Base-by-base conservation (phyloP, 2,113 vertebrate genomes). In the Myotis yumanensis region DNA sequence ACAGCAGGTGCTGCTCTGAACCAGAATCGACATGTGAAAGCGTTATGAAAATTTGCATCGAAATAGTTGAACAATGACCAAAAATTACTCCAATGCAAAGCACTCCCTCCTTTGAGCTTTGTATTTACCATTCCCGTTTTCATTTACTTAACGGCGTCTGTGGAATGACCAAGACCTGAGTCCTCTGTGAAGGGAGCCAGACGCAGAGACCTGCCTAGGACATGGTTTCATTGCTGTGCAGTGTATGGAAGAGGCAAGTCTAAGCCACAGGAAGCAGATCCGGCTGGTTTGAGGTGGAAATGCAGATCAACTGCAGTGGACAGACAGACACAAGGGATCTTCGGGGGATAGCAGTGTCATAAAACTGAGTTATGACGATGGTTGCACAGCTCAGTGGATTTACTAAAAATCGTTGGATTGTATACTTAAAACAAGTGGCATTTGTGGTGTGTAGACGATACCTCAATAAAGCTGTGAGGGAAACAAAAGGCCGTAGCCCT, bases 171-270 rank as follows among this genome's bases (percentile, higher is more conserved):
- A 69, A 51, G 75, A 28, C 30, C 8, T 4, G 11, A 40, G 84
- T 40, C 28, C 86, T 75, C 46, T 0, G 28, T 28, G 20, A 15
- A 22, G 76, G 43, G 17, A 71, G 35, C 48, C 51, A 25, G 22
- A 4, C 17, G 0, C 35, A 11, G 30, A 48, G 52, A 8, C 48
- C 54, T 9, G 0, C 6, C 0, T 0, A 0, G 8, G 0, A 0
- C 4, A 0, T 9, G 35, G 23, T 11, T 37, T 22, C 2, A 5
- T 18, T 3, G 7, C 22, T 0, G 14, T 11, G 66, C n/a, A 14
- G 7, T 7, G 3, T 3, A 9, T 43, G 30, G 14, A 32, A 25
- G 37, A 54, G 62, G 48, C 69, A 1, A 1, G 10, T 16, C 23
- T 17, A 0, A 11, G 43, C 37, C 37, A 16, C 8, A 7, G 68